Conservation (phyloP, 2,113 vertebrate species). For the Mustela nigripes region DNA sequence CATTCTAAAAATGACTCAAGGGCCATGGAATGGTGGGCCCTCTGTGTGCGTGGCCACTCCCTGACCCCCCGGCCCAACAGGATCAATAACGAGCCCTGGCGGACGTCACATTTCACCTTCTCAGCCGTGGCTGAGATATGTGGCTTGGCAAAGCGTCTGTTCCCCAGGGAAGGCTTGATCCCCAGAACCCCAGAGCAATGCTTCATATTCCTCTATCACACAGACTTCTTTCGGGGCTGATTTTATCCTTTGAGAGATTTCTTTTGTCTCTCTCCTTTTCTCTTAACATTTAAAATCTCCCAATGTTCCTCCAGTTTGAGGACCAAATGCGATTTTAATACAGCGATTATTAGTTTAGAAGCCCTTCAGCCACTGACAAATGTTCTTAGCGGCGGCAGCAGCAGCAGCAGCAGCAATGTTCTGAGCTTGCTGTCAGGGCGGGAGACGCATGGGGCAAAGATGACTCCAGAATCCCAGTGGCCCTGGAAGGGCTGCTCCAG, state of each 20-base stretch:
- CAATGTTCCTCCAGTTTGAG: slow-evolving; percentile 45
- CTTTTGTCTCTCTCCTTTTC: neutral
- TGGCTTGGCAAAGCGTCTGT: neutral
- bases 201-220: slow-evolving; percentile 19
- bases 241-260: slow-evolving; percentile 64
- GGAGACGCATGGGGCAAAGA: neutral
- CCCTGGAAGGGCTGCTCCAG: neutral
- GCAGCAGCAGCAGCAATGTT: neutral
- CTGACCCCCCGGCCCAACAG: accelerated
- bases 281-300: slow-evolving; percentile 74
- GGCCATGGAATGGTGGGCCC: accelerated
- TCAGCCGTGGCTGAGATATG: neutral
- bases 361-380: slow-evolving; percentile 74
- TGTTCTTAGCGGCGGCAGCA: neutral
- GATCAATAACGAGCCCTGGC: neutral
- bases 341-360: slow-evolving; percentile 68
- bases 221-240: slow-evolving; percentile 24
- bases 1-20: slow-evolving; percentile 53
- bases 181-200: neutral
- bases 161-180: slow-evolving; percentile 4
- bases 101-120: neutral
- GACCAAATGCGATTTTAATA: slow-evolving; percentile 75
- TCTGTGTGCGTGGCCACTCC: accelerated
- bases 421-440: neutral
- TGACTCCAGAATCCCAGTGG: neutral